Base-by-base conservation (phyloP, 2,888 invertebrate genomes). In the Lottia scabra region DNA sequence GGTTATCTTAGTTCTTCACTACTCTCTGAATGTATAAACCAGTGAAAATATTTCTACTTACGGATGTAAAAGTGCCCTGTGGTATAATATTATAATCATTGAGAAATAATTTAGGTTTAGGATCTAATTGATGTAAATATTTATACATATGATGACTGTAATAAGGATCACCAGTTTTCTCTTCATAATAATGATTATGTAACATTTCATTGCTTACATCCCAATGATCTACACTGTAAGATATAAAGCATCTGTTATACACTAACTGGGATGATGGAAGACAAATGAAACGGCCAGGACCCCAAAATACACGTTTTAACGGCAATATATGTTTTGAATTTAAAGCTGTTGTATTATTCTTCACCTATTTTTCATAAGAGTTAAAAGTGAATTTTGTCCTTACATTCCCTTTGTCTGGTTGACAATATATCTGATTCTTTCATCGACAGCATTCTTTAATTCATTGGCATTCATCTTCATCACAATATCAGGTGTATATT, bases 11-110 rank as follows among this genome's bases (percentile, higher is more conserved):
- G 38, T 38, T 38, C 10, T 38, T 1, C 38, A 4, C 8, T 10
- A 38, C 5, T 6, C 38, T 38, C 38, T 38, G 38, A 8, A 38
- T 38, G 38, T 38, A 38, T 6, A 30, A 4, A 30, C 30, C n/a
- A n/a, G n/a, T n/a, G 6, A 4, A 30, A 30, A 4, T 6, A 38
- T 2, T 38, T 38, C 38, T 62, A 62, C 45, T 64, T 73, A 78
- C 78, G 19, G 70, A 68, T 12, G 77, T 75, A 13, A 44, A 65
- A 12, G 73, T 68, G 4, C 79, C 77, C 10, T 71, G 73, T 19
- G 74, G 75, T 8, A 80, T 66, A 6, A 80, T 75, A 64, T 75
- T 69, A 46, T 80, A 80, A 16, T 80, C 80, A 64, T 80, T 80
- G 27, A 80, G 66, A 68, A 80, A 80, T 6, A 80, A 71, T 68